Evolutionary conservation across 1,140 invertebrate genomes (phyloP).

Genomic region (Lepidurus couesii): DNA sequence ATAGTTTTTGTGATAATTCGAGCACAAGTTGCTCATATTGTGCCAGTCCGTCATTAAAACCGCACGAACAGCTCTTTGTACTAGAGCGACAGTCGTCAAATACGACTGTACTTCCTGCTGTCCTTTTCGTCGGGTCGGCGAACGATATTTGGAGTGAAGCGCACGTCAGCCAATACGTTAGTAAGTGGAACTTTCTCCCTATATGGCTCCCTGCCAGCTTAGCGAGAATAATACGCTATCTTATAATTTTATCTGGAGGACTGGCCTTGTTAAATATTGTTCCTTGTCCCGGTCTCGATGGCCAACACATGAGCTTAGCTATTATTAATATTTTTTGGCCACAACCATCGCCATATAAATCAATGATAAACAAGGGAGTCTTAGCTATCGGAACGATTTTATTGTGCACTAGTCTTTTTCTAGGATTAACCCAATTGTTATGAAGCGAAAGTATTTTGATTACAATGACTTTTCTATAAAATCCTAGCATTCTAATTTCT

Average conservation of each 20-base stretch:
- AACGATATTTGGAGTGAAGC: constrained; percentile 2
- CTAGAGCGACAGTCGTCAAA: background rate
- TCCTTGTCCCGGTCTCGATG: constrained; percentile 1
- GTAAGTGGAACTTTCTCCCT: background rate
- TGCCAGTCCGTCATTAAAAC: background rate
- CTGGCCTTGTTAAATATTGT: constrained; percentile 1
- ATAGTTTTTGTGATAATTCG: background rate
- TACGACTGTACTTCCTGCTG: background rate
- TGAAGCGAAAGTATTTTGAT: background rate
- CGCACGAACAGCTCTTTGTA: background rate
- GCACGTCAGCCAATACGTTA: background rate
- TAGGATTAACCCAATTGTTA: background rate
- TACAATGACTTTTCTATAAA: background rate
- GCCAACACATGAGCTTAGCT: background rate
- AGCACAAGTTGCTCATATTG: background rate
- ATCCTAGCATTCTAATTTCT: background rate
- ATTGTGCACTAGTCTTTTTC: background rate
- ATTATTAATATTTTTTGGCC: background rate
- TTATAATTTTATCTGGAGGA: constrained; percentile 8
- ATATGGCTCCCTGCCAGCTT: background rate
- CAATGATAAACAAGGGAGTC: background rate
- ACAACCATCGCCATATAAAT: background rate
- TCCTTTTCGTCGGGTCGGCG: background rate
- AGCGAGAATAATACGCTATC: background rate
- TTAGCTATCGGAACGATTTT: background rate